Base-by-base conservation (phyloP, 2,888 invertebrate genomes). In the Salticus scenicus region DNA sequence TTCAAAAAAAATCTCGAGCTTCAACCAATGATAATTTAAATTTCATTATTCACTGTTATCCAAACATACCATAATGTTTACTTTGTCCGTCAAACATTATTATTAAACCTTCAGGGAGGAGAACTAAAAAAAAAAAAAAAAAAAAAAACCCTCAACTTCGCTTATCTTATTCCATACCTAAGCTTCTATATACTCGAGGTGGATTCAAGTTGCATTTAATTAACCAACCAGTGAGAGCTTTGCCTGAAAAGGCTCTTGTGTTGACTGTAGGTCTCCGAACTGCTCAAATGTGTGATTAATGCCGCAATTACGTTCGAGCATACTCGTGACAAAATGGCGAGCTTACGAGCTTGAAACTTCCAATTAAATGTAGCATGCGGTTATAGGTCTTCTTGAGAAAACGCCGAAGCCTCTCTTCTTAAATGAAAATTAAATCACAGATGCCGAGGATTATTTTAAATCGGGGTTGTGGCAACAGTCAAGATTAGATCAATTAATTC, bases 301-400 rank as follows among this genome's bases (percentile, higher is more conserved):
- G 81, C 75, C 30, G 81, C 81, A 81, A 81, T 81, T 81, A 81
- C 81, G 67, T 42, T 42, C 24, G n/a, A 31, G n/a, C 17, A 37
- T 37, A 37, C 37, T 42, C 37, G 81, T 81, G 81, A 81, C 81
- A 81, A 81, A 81, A 81, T 80, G 81, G 79, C 72, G 57, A 42
- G 57, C 72, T 17, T 63, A 30, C 4, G 37, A 24, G 51, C 72
- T 67, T 28, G 28, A 67, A 81, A 81, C 80, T 73, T 70, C 69
- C 81, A 81, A 81, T 81, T 81, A 81, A 75, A 69, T 70, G 69
- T 75, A 41, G 70, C 75, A 69, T 42, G 79, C 64, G 71, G 41
- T 70, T 78, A 70, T 63, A 31, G 63, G 70, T 47, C 41, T 64
- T 64, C 75, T 66, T 63, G 37, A 33, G 42, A 76, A 24, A 47